Evolutionary conservation across 92 coral and sea anemone genomes (phyloP), one percentile per base, ranked within the genome.

Genomic region (Epizoanthus illoricatus): DNA sequence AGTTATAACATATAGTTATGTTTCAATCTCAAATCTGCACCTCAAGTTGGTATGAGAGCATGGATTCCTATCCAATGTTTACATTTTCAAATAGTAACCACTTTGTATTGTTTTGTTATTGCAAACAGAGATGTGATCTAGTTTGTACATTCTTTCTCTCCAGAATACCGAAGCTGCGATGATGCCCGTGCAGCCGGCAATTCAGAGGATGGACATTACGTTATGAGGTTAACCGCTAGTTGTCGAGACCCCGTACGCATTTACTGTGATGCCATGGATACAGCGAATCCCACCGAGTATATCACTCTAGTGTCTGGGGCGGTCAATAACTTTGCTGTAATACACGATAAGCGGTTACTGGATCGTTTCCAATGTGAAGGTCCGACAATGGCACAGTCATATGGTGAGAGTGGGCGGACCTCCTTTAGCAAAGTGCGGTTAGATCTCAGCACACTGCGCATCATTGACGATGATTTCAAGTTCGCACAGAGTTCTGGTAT

Each of bases 351-450:
- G 86, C 92, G 96, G 73, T 81, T 97, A 3, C 90, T 79, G 74
- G 85, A 92, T 63, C 89, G 99, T 75, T 97, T 89, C 88, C 92
- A 92, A 61, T 97, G 99, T 83, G 89, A 85, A 59, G 99, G 99
- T 36, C 88, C 79, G 65, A 88, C 81, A 60, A 79, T 87, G 83
- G 43, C 74, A 23, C 87, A 91, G 36, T 23, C 88, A 47, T 97
- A 97, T 86, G 90, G 86, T 20, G 92, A 90, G 65, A 90, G 86
- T 33, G 99, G 99, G 10, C 73, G 65, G 54, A 97, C 99, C 15
- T 85, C 81, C 16, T 97, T 91, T 81, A 52, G 71, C 20, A 97
- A 90, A 86, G 92, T 97, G 42, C 86, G 91, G 36, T 71, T 97
- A 8, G 94, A 91, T 65, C 81, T 94, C n/a, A 71, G 65, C n/a